Evolutionary conservation across 2,113 vertebrate genomes (phyloP), one percentile per base, ranked within the genome.

Genomic region (Dromaius novaehollandiae): DNA sequence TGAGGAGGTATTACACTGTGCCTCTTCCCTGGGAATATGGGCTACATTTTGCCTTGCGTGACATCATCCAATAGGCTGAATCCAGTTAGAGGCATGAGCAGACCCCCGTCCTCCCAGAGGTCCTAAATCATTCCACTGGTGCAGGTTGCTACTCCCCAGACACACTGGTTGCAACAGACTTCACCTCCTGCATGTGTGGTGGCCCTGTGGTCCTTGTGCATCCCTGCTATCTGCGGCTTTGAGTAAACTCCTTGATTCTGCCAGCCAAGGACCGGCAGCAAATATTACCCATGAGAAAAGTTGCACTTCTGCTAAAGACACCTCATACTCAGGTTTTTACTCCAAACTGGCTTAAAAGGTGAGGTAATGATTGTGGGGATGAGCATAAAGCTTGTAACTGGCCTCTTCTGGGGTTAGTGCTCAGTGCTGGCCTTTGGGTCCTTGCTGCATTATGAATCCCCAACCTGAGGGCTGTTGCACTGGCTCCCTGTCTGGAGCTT

Each of bases 201-300:
- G 22, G 38, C 15, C 20, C 4, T 0, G 0, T 14, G 63, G n/a
- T n/a, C 19, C n/a, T 82, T n/a, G 55, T 58, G 56, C 70, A 44
- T 32, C 34, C 70, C 42, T 61, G 38, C 8, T 3, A 11, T 38
- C 28, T 13, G 24, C 25, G 11, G 7, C 1, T 2, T 70, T 42
- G 4, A 65, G 44, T 48, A 42, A 89, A 48, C 13, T 36, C 22
- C 19, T 30, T n/a, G 15, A 65, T 77, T 82, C 50, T 74, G 38
- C n/a, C 34, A 74, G 55, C 11, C 25, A 8, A 11, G 48, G 28
- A 26, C 12, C 7, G 9, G 22, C 28, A 60, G 1, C 14, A 50
- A 69, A 48, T 18, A 40, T 3, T n/a, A 28, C 38, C 24, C 5
- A 3, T 4, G 32, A 3, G 21, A 82, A 40, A 82, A 32, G 10